Base-by-base conservation (phyloP, 23 tunicate species). In the Halocynthia aurantium region DNA sequence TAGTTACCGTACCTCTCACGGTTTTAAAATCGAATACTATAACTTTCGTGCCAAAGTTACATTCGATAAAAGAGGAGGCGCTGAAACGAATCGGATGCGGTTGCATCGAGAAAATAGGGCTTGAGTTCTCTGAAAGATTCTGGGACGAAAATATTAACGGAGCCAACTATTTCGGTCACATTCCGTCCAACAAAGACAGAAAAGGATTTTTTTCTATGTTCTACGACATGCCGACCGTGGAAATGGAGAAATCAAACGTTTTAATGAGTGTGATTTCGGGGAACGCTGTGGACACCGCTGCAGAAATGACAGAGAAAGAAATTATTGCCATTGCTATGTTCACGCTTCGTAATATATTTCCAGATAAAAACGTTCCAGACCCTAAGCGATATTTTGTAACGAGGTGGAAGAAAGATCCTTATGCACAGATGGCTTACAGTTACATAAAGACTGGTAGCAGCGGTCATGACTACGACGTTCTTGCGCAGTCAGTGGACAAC, bases 261-360 rank as follows among this genome's bases (percentile, higher is more conserved):
- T 81, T 89, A 44, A 89, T 89, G 96, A 89, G 96, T 58, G 88
- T 89, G 11, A 80, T 89, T 51, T 89, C 96, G 10, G 96, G 96
- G 0, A 88, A 89, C 0, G 73, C 88, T 19, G 96, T 84, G 8
- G 96, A 89, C 57, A 74, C 53, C 52, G 83, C 88, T 5, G 31
- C 84, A 62, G 63, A 70, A 44, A 70, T 89, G 82, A 73, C 78
- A 44, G 88, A 89, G 22, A 74, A 74, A 17, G 84, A 89, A 70
- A 81, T 89, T 1, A 20, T 83, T 7, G 76, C 75, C 8, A 71
- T 89, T 15, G 96, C 96, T 10, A 80, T 89, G 61, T 62, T 69
- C 5, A 75, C 80, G 60, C 67, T 89, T 19, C 61, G 73, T 7
- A 80, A 84, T 58, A 81, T 84, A 18, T 89, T 89, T 80, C 83